Evolutionary conservation across 2,888 invertebrate species (phyloP), one percentile per base, ranked within the genome.

Genomic region (Gymnoscelis rufifasciata): DNA sequence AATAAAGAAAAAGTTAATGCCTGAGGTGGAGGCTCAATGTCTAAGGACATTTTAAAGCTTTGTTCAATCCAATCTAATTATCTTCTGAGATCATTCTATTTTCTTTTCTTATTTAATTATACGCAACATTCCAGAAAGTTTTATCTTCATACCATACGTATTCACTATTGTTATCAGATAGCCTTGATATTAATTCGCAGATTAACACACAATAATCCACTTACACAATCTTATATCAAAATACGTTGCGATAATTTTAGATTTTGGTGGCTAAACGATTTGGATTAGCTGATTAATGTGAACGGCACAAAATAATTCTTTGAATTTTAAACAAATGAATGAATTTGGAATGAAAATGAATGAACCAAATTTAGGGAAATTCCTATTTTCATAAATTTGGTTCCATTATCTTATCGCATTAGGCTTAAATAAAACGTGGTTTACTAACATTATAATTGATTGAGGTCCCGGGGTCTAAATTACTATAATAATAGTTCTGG

Each of bases 181-280:
- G 38, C 68, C 64, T 66, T 62, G 60, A 37, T 51, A 51, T 50
- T 56, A 59, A 65, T 57, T 55, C 41, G 10, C 39, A 61, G 66
- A 70, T 68, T 67, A 70, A 63, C 60, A 57, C 47, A 52, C 61
- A 60, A 60, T 67, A 68, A 67, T 70, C 71, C 63, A 64, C 56
- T 61, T 64, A 56, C 47, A 48, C 57, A 57, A 59, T 60, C 58
- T 61, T 56, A 52, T 57, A 60, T 60, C 55, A 60, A 51, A 52
- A 57, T 48, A 54, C 57, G 51, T 66, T 44, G 43, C 57, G 57
- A 57, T 53, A 51, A 46, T 13, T 46, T 30, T 50, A 38, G 40
- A 44, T 39, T 46, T 43, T 38, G 14, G 14, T 30, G 14, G 11
- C 7, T 14, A 12, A 12, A 15, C 15, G 12, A 35, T 39, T 13